Conservation (phyloP, 2,888 invertebrate species). For the Mesoligia furuncula region DNA sequence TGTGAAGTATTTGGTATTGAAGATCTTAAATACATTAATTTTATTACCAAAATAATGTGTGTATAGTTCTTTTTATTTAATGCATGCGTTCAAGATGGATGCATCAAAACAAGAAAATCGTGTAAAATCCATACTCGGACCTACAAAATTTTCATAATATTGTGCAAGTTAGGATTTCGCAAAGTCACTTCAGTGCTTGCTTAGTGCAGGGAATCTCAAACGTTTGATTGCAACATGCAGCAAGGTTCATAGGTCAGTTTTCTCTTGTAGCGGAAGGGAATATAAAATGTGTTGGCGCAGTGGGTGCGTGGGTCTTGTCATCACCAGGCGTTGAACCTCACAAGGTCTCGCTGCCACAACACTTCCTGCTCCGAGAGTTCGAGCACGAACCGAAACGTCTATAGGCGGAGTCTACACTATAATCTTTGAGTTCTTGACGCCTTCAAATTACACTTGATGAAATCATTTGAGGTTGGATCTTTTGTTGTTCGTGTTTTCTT, state of each 20-base stretch:
- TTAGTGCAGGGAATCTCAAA: slow-evolving; percentile 69
- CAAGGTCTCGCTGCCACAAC: slow-evolving; percentile 78
- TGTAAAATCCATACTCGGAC: not conserved
- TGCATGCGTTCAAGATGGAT: not conserved
- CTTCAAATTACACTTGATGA: slow-evolving; percentile 48
- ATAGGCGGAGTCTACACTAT: slow-evolving; percentile 68
- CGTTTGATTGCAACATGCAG: slow-evolving; percentile 71
- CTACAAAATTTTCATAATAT: slow-evolving; percentile 51
- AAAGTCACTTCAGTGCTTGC: slow-evolving; percentile 64
- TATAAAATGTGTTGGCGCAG: slow-evolving; percentile 68
- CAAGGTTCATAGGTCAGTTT: slow-evolving; percentile 81
- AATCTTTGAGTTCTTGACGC: slow-evolving; percentile 37
- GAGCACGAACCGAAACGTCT: slow-evolving; percentile 69
- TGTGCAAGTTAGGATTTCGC: slow-evolving; percentile 63
- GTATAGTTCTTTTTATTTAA: not conserved
- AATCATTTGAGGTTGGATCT: slow-evolving; percentile 45
- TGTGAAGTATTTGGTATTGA: not conserved
- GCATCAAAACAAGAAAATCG: not conserved
- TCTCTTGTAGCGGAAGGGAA: slow-evolving; percentile 82
- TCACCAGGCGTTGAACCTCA: slow-evolving; percentile 82
- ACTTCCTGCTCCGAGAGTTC: slow-evolving; percentile 76
- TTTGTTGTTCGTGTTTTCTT: slow-evolving; percentile 44
- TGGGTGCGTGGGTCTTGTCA: slow-evolving; percentile 68
- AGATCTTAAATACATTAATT: not conserved
- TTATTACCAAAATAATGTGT: not conserved